Conservation (phyloP, 2,797 vertebrate species). For the Naso thynnoides region DNA sequence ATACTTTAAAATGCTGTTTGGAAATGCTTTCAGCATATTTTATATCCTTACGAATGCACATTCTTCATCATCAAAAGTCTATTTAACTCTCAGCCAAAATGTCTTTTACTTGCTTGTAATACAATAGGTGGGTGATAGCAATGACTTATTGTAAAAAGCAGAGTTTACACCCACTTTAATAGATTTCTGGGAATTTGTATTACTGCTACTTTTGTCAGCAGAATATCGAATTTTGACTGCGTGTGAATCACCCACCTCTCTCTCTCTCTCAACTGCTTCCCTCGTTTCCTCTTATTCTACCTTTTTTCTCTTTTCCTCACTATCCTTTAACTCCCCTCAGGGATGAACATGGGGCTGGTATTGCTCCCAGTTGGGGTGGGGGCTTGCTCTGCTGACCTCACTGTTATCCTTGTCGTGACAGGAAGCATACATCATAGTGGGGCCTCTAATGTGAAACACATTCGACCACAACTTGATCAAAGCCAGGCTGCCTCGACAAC, state of each 20-base stretch:
- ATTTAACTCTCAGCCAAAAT: background rate
- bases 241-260: background rate
- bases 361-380: conserved; percentile 83
- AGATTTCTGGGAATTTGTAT: background rate
- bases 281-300: background rate
- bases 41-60: background rate
- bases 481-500: conserved; percentile 84
- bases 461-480: conserved; percentile 85
- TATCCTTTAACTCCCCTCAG: conserved; percentile 13
- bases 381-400: conserved; percentile 83
- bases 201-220: background rate
- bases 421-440: conserved; percentile 91
- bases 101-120: background rate
- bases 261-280: background rate
- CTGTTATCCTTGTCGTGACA: conserved; percentile 95
- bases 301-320: background rate
- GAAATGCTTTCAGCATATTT: conserved; percentile 10
- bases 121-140: conserved; percentile 2
- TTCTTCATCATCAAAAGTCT: background rate
- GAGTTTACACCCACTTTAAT: background rate
- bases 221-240: conserved; percentile 4
- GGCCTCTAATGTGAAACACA: conserved; percentile 86
- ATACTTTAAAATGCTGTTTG: background rate
- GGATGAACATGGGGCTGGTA: conserved; percentile 39
- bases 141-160: background rate